Base-by-base conservation (phyloP, 2,888 invertebrate species). In the Ypsolopha scabrella region DNA sequence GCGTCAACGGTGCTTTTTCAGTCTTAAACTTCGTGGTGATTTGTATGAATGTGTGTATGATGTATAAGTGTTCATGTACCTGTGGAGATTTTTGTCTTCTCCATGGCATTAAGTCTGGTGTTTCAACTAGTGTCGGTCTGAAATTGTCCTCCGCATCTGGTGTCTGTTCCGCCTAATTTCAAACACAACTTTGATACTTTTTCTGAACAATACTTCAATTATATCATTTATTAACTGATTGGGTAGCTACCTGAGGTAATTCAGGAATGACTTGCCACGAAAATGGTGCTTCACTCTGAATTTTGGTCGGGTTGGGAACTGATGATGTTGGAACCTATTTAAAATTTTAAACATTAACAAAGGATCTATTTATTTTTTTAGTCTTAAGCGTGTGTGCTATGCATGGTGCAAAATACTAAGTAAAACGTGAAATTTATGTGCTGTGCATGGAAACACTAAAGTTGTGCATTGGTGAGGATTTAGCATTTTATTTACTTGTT, bases 191-290 rank as follows among this genome's bases (percentile, higher is more conserved):
- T 37, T 37, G 7, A 11, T 37, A 48, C n/a, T 14, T 10, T 7
- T 3, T 11, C 7, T 13, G 24, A 24, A 24, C 24, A 24, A 24
- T 24, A 24, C 24, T 3, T 24, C 24, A 24, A 4, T 24, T 24
- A 24, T 24, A 24, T 24, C 24, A 46, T 51, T 38, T 39, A 51
- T 14, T 48, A 53, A 48, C 52, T 36, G 52, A 51, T 39, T 13
- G 11, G 9, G 6, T 45, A 50, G 61, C 53, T 83, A 85, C 85
- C 85, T 85, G 83, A 61, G 83, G 82, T 65, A 85, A 71, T 73
- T 83, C 85, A 57, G 85, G 83, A 64, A 85, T 85, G 45, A 72
- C 70, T 57, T 83, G 66, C 85, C 85, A 85, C 55, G 85, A 85
- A 63, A 85, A 83, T 49, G 77, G 71, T 44, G 79, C 74, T 59